Base-by-base conservation (phyloP, 2,888 invertebrate species). In the Cerceris rybyensis region DNA sequence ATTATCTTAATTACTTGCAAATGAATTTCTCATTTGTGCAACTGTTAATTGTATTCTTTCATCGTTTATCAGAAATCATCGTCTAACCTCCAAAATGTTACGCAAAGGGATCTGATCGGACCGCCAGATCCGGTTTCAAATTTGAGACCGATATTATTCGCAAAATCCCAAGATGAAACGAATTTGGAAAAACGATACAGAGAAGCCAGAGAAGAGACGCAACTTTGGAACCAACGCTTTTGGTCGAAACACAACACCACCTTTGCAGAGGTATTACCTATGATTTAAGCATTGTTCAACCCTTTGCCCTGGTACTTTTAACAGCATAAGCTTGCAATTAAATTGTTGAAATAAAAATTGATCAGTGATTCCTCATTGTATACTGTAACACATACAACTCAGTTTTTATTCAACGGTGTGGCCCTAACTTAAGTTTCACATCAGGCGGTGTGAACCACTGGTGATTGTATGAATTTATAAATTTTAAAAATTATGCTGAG, bases 191-290 rank as follows among this genome's bases (percentile, higher is more conserved):
- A 93, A 83, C 92, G 93, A 81, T 95, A 96, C 85, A 93, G 97
- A 76, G 91, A 94, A 82, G 91, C 94, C 82, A 94, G 96, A 87
- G 93, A 94, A 80, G 95, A 95, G 77, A 96, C 96, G 0, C 96
- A 97, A 87, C 93, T 94, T 71, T 98, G 97, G 97, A 97, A 98
- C 92, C 96, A 97, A 82, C 93, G 94, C 50, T 98, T 98, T 93
- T 98, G 98, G 98, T 93, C 94, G 0, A 93, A 94, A 78, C 98
- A 98, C 87, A 98, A 98, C 89, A 94, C 94, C 39, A 94, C 94
- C 70, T 98, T 97, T 92, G 94, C 95, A 88, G 94, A 95, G 92
- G 96, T 96, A 92, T 11, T 5, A 11, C 1, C 14, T 50, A n/a
- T n/a, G 5, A n/a, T 11, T 13, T 9, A 13, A 11, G 5, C 5